Percentiles rank a stretch among this genome's conserved stretches.
These are phyloP conservation scores for Apocheima hispidaria DNA, from an alignment of 2,888 invertebrate genomes.

Conservation along the genomic window DNA sequence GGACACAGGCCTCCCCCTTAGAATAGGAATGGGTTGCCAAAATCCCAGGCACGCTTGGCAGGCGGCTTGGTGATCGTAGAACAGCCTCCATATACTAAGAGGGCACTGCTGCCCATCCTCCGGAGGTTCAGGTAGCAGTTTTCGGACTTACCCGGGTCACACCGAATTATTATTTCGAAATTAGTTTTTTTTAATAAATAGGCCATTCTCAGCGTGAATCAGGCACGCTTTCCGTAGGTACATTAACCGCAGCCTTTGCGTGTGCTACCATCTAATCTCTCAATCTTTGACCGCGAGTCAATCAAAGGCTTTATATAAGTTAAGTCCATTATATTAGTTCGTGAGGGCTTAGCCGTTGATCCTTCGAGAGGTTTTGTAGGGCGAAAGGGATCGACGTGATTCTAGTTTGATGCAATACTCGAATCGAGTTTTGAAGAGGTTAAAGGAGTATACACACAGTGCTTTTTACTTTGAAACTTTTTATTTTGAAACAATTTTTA, in stretches of 20 bases:
- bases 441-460: too few relatives aligned
- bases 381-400: constrained; percentile 17
- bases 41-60: too few relatives aligned
- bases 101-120: too few relatives aligned
- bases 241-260: constrained; percentile 14
- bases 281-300: constrained; percentile 29
- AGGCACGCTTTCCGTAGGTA: constrained; percentile 8
- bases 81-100: too few relatives aligned
- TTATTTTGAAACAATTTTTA: too few relatives aligned
- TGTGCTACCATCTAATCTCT: constrained; percentile 14
- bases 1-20: too few relatives aligned
- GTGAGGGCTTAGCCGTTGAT: constrained; percentile 30
- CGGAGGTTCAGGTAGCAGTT: too few relatives aligned
- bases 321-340: constrained; percentile 30
- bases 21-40: too few relatives aligned
- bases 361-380: constrained; percentile 15
- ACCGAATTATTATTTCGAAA: background rate
- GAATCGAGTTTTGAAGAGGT: constrained; percentile 4
- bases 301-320: constrained; percentile 27
- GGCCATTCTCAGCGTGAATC: constrained; percentile 3
- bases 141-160: background rate
- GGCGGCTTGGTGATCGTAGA: too few relatives aligned
- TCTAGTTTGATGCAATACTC: constrained; percentile 12
- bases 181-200: background rate
- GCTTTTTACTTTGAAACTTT: too few relatives aligned